Evolutionary conservation across 2,797 vertebrate genomes (phyloP).

Genomic region (Nannoperca obscura): DNA sequence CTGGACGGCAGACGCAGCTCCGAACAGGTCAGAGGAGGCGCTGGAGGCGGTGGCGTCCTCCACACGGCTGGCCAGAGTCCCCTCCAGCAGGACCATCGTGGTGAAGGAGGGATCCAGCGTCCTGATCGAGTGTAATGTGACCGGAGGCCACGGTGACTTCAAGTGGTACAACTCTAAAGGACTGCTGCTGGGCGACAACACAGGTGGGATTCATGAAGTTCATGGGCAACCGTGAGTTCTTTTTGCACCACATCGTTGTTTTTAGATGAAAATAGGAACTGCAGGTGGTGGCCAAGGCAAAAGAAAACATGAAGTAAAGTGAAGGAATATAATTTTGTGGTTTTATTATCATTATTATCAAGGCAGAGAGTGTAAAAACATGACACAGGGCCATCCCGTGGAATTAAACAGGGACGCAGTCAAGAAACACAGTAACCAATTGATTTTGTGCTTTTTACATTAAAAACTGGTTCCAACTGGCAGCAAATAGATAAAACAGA

Average conservation of each 20-base stretch:
- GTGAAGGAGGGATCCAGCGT: conserved; percentile 89
- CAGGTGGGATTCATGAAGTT: conserved; percentile 77
- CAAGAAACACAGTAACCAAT: no score
- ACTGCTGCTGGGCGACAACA: conserved; percentile 73
- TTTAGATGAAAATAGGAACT: background rate
- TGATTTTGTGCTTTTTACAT: background rate
- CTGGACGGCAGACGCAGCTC: conserved; percentile 20
- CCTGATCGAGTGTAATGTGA: conserved; percentile 90
- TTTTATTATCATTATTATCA: no score
- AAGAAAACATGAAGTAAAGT: no score
- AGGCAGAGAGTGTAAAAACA: no score
- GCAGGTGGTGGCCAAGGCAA: background rate
- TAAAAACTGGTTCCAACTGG: background rate
- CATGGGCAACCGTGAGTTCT: no score
- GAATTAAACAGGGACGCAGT: no score
- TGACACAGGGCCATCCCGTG: no score
- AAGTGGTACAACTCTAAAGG: conserved; percentile 93
- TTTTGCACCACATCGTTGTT: background rate
- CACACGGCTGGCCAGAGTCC: conserved; percentile 34
- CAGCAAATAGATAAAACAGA: background rate
- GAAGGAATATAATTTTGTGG: background rate
- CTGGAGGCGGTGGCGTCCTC: conserved; percentile 12
- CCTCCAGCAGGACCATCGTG: conserved; percentile 81
- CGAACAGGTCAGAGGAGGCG: conserved; percentile 29
- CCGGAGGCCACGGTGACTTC: conserved; percentile 75